phyloP scores from a whole-genome alignment of 2,113 vertebrate genomes.

The Lichenostomus cassidix region DNA sequence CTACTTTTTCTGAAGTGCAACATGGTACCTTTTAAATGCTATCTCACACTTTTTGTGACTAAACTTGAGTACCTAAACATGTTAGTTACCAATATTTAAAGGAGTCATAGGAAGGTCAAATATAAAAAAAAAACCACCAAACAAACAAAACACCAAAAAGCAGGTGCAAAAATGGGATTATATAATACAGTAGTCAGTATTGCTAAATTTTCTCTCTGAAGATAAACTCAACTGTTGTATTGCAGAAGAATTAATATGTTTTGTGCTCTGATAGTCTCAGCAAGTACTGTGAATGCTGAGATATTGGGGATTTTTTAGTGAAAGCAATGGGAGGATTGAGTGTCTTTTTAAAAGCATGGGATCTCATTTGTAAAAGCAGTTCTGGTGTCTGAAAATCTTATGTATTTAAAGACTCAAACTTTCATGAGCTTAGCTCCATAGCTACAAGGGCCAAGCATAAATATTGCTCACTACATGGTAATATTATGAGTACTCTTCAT shows the following conservation, averaged over 20 bases:
- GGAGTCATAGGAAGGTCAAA: neutral
- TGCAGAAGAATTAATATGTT: neutral
- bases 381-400: neutral
- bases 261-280: neutral
- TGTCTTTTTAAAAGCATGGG: neutral
- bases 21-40: neutral
- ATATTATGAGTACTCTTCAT: conserved; percentile 20
- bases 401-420: neutral
- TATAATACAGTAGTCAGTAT: neutral
- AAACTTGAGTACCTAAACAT: neutral
- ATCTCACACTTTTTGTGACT: neutral
- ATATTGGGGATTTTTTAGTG: neutral
- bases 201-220: neutral
- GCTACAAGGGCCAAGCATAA: neutral
- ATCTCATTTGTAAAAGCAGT: neutral
- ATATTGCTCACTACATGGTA: neutral
- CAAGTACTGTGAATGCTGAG: neutral
- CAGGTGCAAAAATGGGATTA: neutral
- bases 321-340: neutral
- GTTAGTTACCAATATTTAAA: neutral
- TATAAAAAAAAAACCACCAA: neutral
- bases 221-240: neutral
- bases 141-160: neutral
- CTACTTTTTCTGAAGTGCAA: neutral
- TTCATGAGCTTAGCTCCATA: neutral